Evolutionary conservation across 1,140 invertebrate genomes (phyloP).

Genomic region (Caenorhabditis elegans): DNA sequence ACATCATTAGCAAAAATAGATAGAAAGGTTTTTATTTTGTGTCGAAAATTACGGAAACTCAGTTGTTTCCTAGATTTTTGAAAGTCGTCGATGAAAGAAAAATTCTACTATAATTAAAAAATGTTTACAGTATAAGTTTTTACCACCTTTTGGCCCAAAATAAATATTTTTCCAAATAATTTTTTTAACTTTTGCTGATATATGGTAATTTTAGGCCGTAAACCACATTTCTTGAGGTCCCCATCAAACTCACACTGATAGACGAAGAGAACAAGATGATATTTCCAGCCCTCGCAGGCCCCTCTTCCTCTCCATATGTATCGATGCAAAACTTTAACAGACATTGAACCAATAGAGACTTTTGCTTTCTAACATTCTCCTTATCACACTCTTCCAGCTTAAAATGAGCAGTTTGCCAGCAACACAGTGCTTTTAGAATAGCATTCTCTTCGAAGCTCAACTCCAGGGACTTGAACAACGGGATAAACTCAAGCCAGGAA

Average conservation of each 20-base stretch:
- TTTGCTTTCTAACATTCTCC: neutral
- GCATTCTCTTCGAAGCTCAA: neutral
- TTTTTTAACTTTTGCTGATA: too few species aligned
- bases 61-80: too few species aligned
- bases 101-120: too few species aligned
- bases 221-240: too few species aligned
- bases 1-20: too few species aligned
- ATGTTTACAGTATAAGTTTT: too few species aligned
- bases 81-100: too few species aligned
- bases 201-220: too few species aligned
- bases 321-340: neutral
- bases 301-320: neutral
- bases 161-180: too few species aligned
- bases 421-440: neutral
- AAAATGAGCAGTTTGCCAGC: conserved; percentile 16
- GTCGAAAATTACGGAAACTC: too few species aligned
- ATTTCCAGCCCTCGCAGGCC: neutral
- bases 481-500: neutral
- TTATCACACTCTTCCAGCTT: conserved; percentile 1
- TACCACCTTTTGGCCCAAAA: too few species aligned
- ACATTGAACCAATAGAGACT: neutral
- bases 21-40: too few species aligned
- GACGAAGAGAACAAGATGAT: neutral
- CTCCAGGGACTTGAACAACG: neutral
- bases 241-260: neutral